A percentile compares a stretch with the other conserved stretches of the same genome.
Evolutionary conservation across 2,888 invertebrate genomes (phyloP).

Genomic region (Augiades crinisus): DNA sequence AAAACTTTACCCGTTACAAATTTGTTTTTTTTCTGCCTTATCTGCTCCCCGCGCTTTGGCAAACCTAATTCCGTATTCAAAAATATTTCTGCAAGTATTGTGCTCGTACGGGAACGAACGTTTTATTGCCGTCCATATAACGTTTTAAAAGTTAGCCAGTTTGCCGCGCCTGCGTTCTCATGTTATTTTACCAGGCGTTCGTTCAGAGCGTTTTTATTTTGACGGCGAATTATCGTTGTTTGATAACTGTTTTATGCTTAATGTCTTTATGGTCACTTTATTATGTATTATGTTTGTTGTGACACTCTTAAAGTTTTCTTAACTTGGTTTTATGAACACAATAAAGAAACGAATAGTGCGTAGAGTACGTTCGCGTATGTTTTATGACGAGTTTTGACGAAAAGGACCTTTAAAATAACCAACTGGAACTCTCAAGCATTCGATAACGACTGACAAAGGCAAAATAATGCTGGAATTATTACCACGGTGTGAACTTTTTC

Average conservation of each 20-base stretch:
- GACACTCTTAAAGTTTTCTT: constrained; percentile 29
- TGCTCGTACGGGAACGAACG: constrained; percentile 75
- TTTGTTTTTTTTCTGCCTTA: constrained; percentile 80
- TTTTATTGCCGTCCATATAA: constrained; percentile 79
- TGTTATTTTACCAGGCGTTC: constrained; percentile 47
- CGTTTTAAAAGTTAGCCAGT: constrained; percentile 79
- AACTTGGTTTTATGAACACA: constrained; percentile 23
- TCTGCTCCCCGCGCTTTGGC: constrained; percentile 79
- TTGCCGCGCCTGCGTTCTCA: constrained; percentile 55
- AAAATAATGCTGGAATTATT: too few species aligned
- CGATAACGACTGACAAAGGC: too few species aligned
- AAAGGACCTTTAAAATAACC: too few species aligned
- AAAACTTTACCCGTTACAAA: constrained; percentile 82
- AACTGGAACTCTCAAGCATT: too few species aligned
- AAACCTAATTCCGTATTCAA: constrained; percentile 82
- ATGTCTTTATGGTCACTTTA: constrained; percentile 50
- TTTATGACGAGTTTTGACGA: constrained; percentile 9
- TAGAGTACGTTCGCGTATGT: constrained; percentile 3
- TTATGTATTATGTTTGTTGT: constrained; percentile 34
- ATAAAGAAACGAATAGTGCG: constrained; percentile 23
- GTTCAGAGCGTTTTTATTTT: constrained; percentile 50
- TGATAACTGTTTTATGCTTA: constrained; percentile 58
- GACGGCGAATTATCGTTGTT: constrained; percentile 68
- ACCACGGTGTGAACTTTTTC: too few species aligned
- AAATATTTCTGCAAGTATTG: constrained; percentile 81